Conservation (phyloP, 1,140 invertebrate species). For the Drosophila bipectinata region DNA sequence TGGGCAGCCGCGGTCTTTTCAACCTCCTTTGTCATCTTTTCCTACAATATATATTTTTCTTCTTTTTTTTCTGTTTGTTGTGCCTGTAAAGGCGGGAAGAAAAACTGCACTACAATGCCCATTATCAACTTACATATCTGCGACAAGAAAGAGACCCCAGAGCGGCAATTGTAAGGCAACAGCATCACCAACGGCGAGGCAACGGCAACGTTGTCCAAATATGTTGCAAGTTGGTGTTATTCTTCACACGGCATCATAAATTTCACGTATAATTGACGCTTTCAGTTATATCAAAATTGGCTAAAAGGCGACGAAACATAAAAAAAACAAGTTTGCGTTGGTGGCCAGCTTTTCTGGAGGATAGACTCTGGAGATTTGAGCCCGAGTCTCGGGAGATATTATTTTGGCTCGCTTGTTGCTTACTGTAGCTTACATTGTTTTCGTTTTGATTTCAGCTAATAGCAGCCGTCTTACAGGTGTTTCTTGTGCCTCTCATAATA, state of each 20-base stretch:
- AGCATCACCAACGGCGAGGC: constrained; percentile 36
- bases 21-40: constrained; percentile 74
- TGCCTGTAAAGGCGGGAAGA: constrained; percentile 20
- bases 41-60: constrained; percentile 4
- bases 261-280: constrained; percentile 83
- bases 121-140: constrained; percentile 75
- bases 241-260: constrained; percentile 83
- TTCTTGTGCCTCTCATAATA: constrained; percentile 28
- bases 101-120: constrained; percentile 73
- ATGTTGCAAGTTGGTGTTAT: constrained; percentile 83
- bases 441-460: constrained; percentile 64
- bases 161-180: constrained; percentile 43
- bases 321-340: constrained; percentile 61
- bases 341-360: constrained; percentile 50
- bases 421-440: constrained; percentile 69
- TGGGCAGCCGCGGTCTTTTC: constrained; percentile 36
- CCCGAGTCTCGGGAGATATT: constrained; percentile 42
- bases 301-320: constrained; percentile 65
- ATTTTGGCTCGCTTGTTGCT: constrained; percentile 25
- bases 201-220: constrained; percentile 69
- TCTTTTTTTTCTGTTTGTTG: not conserved
- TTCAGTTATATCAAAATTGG: constrained; percentile 83
- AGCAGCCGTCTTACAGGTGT: constrained; percentile 60
- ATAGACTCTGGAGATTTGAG: constrained; percentile 11
- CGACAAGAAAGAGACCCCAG: constrained; percentile 42